Percentiles rank a stretch among this genome's conserved stretches.
phyloP scores from a whole-genome alignment of 2,113 vertebrate species.

The Ascaphus truei region DNA sequence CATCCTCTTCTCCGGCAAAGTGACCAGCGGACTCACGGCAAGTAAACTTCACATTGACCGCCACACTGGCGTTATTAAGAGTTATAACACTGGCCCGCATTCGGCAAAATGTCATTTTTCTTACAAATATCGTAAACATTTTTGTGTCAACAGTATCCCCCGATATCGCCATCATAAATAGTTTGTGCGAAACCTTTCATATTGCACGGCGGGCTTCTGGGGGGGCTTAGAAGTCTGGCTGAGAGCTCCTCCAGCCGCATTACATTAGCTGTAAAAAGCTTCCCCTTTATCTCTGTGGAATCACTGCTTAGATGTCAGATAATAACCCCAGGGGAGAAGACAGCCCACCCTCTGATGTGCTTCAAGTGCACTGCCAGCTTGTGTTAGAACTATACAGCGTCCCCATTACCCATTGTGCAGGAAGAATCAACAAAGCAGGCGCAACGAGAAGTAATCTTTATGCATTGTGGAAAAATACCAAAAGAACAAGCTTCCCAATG shows the following conservation, averaged over 20 bases:
- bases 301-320: conserved; percentile 32
- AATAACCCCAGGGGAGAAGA: conserved; percentile 25
- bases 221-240: no score
- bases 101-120: no score
- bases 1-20: not conserved
- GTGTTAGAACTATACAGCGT: conserved; percentile 28
- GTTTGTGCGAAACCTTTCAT: no score
- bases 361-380: conserved; percentile 21
- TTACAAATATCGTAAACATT: no score
- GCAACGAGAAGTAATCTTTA: conserved; percentile 29
- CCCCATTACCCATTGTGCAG: conserved; percentile 34
- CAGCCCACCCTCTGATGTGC: conserved; percentile 23
- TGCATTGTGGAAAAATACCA: conserved; percentile 32
- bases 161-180: no score
- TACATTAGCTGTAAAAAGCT: no score
- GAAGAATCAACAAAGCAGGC: conserved; percentile 33
- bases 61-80: not conserved
- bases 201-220: no score
- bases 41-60: not conserved
- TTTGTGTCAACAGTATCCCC: no score
- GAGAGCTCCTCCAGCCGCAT: not conserved
- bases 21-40: not conserved
- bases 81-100: no score
- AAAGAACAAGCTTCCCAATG: conserved; percentile 1
- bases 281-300: not conserved